Base-by-base conservation (phyloP, 2,888 invertebrate genomes). In the Brachyptera risi region DNA sequence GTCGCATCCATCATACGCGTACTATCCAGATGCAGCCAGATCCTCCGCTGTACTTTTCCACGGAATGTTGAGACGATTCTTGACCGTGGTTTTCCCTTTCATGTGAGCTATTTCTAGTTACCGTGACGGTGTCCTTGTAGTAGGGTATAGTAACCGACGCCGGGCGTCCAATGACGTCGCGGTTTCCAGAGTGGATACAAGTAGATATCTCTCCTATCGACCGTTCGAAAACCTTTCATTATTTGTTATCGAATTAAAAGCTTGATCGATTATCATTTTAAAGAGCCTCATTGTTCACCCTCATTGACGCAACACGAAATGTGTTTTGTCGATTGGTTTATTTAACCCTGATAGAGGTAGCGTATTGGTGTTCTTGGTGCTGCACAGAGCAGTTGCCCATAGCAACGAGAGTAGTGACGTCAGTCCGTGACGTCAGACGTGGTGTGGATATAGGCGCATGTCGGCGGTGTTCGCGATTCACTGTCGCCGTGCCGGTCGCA, bases 381-480 rank as follows among this genome's bases (percentile, higher is more conserved):
- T 21, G 19, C 19, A 21, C 35, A 35, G 37, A 54, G 37, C n/a
- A 3, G 54, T 54, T 19, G 23, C 54, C 54, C 19, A 17, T 37
- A 13, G 54, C 54, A 54, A 54, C 54, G 54, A 13, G 21, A 54
- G 35, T 37, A 35, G 54, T 54, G 54, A 54, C 54, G 54, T 54
- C 54, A 15, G 21, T 3, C 37, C 3, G 37, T 54, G 54, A 54
- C 54, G 54, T 54, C 54, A 54, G 54, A 35, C 13, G 21, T 23
- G 54, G 37, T 19, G 35, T 5, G 54, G 21, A 54, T 54, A 54
- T 54, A 54, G 54, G 54, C 35, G 17, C 21, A 17, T 54, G 54
- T 17, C 9, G 31, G 17, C 37, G 37, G 35, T 9, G 54, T 7
- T 19, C 7, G 19, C 21, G 24, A 38, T 37, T 44, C 54, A 54